These are phyloP conservation scores for Hormiphora californensis DNA, from an alignment of 37 sponge, comb jelly and placozoan genomes.

Conservation along the genomic window DNA sequence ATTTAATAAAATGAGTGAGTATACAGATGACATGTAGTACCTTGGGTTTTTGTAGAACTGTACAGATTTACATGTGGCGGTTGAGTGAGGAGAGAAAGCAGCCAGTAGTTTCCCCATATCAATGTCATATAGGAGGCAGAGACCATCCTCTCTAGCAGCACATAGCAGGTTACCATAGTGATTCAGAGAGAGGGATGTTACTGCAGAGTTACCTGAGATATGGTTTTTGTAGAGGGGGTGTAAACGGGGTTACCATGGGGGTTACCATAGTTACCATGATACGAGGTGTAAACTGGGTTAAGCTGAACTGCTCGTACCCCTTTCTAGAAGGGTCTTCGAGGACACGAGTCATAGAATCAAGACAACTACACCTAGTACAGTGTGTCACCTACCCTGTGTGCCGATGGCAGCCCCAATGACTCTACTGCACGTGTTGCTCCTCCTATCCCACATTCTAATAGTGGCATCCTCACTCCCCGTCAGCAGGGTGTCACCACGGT, in stretches of 20 bases:
- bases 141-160: conserved; percentile 10
- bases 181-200: conserved; percentile 19
- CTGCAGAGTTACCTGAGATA: background rate
- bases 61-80: conserved; percentile 10
- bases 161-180: conserved; percentile 50
- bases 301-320: too few species aligned
- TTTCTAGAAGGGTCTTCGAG: too few species aligned
- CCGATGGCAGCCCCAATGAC: conserved; percentile 38
- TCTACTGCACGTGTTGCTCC: background rate
- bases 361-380: background rate
- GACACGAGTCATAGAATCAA: background rate
- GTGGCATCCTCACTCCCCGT: conserved; percentile 49
- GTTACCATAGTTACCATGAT: too few species aligned
- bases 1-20: too few species aligned
- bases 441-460: conserved; percentile 25
- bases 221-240: background rate
- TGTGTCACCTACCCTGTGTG: background rate
- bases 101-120: conserved; percentile 52
- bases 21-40: too few species aligned
- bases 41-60: conserved; percentile 37
- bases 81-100: conserved; percentile 40
- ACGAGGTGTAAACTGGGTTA: too few species aligned
- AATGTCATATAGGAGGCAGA: conserved; percentile 33
- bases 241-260: background rate
- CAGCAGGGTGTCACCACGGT: background rate